Evolutionary conservation across 2,888 invertebrate species (phyloP).

Genomic region (Zaprionus lineosus): DNA sequence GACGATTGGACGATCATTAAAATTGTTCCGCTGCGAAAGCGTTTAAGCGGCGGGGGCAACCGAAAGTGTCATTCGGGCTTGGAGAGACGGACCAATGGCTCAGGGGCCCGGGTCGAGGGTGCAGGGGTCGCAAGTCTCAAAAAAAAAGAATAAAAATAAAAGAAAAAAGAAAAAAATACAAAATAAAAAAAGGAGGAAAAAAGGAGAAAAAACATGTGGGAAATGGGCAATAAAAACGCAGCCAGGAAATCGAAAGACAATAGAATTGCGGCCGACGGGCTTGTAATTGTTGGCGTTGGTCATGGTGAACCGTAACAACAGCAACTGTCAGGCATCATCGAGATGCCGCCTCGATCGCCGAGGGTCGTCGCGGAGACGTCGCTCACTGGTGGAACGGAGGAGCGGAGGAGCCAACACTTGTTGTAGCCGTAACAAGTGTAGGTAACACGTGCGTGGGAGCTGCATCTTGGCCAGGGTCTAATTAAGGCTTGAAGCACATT

Average conservation of each 20-base stretch:
- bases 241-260: slow-evolving; percentile 74
- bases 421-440: slow-evolving; percentile 36
- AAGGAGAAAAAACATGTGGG: slow-evolving; percentile 69
- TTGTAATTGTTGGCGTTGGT: slow-evolving; percentile 75
- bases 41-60: slow-evolving; percentile 19
- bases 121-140: slow-evolving; percentile 24
- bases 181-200: too few relatives aligned
- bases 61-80: slow-evolving; percentile 53
- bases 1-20: slow-evolving; percentile 67
- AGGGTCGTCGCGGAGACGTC: not conserved
- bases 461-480: slow-evolving; percentile 45
- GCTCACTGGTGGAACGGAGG: not conserved
- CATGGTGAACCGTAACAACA: slow-evolving; percentile 78
- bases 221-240: slow-evolving; percentile 69
- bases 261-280: slow-evolving; percentile 66
- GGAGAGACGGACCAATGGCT: not conserved
- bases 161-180: too few relatives aligned
- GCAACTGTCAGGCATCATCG: slow-evolving; percentile 63
- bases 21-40: slow-evolving; percentile 58
- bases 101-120: slow-evolving; percentile 6
- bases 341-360: not conserved
- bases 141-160: slow-evolving; percentile 16
- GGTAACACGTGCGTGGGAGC: slow-evolving; percentile 70
- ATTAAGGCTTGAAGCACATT: slow-evolving; percentile 37
- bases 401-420: not conserved